Percentiles rank a stretch among this genome's conserved stretches.
phyloP scores from a whole-genome alignment of 2,797 vertebrate genomes.

The Petrocephalus sullivani region DNA sequence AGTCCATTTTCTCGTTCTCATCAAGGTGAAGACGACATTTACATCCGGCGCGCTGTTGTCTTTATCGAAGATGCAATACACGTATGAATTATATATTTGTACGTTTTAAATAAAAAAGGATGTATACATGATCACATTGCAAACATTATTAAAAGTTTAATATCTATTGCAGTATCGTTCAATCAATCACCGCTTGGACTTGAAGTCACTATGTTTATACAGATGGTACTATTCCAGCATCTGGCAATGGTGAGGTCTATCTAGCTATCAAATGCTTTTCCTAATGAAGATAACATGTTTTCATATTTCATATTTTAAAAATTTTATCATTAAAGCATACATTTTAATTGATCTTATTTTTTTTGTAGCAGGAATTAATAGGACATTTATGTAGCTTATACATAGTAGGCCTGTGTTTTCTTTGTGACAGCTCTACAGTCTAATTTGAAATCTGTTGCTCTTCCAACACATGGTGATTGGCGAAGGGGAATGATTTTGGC shows the following conservation, averaged over 20 bases:
- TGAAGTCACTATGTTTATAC: conserved; percentile 62
- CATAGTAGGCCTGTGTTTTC: not conserved
- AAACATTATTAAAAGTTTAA: not conserved
- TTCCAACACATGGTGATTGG: not conserved
- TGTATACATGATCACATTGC: not conserved
- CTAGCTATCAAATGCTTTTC: not conserved
- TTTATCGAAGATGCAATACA: conserved; percentile 75
- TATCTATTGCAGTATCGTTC: conserved; percentile 63
- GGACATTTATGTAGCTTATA: not conserved
- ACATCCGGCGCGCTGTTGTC: conserved; percentile 64
- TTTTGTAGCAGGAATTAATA: not conserved
- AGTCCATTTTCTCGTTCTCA: not conserved
- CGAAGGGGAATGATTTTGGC: conserved; percentile 55
- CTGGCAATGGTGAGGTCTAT: conserved; percentile 64
- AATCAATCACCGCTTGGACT: conserved; percentile 72
- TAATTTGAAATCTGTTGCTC: not conserved
- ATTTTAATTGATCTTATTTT: not conserved
- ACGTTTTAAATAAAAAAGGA: not conserved
- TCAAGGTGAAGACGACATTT: conserved; percentile 35
- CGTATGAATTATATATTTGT: conserved; percentile 42
- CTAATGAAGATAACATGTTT: not conserved
- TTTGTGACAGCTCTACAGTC: not conserved
- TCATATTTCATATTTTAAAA: not conserved
- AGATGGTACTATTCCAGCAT: conserved; percentile 65
- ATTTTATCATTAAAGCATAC: not conserved